These are phyloP conservation scores for Conchocele bisecta DNA, from an alignment of 2,888 invertebrate species.

Conservation along the genomic window DNA sequence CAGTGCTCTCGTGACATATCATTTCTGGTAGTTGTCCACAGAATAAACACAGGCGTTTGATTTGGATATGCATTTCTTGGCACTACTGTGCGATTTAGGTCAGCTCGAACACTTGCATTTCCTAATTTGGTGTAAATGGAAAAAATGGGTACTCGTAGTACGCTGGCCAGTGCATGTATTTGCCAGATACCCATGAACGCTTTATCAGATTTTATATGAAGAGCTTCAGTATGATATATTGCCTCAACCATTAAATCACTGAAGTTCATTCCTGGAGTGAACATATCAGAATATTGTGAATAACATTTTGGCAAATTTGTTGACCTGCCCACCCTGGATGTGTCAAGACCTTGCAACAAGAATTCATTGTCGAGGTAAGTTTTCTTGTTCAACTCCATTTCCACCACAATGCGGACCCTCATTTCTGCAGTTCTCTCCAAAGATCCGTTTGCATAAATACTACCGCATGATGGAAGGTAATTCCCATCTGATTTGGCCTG, in stretches of 20 bases:
- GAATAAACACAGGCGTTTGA: background rate
- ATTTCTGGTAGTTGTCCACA: background rate
- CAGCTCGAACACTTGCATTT: background rate
- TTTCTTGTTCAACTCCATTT: conserved; percentile 18
- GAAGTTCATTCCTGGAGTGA: background rate
- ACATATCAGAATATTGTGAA: background rate
- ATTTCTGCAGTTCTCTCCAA: conserved; percentile 21
- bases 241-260: background rate
- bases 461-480: conserved; percentile 39
- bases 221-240: background rate
- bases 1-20: background rate
- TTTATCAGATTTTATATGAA: background rate
- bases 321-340: too few relatives aligned
- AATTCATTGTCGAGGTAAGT: conserved; percentile 24
- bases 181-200: conserved; percentile 1
- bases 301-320: background rate
- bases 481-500: conserved; percentile 40
- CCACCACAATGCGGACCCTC: conserved; percentile 33
- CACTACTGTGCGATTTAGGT: background rate
- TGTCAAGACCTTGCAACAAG: conserved; percentile 5
- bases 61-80: background rate
- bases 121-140: background rate
- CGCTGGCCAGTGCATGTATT: background rate
- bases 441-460: conserved; percentile 34
- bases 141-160: background rate